Evolutionary conservation across 1,140 invertebrate species (phyloP), one percentile per base, ranked within the genome.

Genomic region (Parapsyche elsis): DNA sequence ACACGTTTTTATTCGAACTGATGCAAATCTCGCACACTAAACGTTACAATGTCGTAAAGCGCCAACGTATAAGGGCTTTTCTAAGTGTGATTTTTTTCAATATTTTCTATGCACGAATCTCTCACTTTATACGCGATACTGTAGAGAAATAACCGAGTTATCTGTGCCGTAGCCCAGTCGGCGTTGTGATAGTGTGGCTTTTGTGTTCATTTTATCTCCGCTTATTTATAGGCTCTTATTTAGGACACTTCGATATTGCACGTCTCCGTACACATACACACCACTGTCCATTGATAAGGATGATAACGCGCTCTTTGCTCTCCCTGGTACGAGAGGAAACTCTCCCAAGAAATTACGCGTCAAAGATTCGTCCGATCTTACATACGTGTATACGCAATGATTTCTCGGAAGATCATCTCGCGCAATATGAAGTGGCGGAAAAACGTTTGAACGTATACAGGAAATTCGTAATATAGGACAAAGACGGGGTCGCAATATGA

Each of bases 161-260:
- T 67, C 64, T 9, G 64, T 24, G 10, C 24, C 24, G 21, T 53
- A 67, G 64, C 21, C 64, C 64, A 30, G 5, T 67, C 64, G 21
- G 5, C 64, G 10, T 67, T 24, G 10, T 26, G 64, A 67, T 67
- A 67, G 23, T 61, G 23, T 23, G 16, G 59, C 59, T 61, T 61
- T 61, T 61, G 59, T 61, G 21, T 61, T 21, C 59, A 19, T 67
- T 67, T 67, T 73, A 73, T 73, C 71, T 73, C 71, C 19, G 45
- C 45, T 73, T 73, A 73, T 73, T 73, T 73, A 73, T 73, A 73
- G 71, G 38, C 38, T 38, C 71, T 73, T 73, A 73, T 73, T 73
- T 73, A 46, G 71, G 71, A 73, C 71, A 73, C 45, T 73, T 73
- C 71, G 71, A 73, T 73, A 73, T 73, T 73, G 71, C 71, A 73